Conservation (phyloP, 2,797 vertebrate genomes). For the Pteronotus mesoamericanus region DNA sequence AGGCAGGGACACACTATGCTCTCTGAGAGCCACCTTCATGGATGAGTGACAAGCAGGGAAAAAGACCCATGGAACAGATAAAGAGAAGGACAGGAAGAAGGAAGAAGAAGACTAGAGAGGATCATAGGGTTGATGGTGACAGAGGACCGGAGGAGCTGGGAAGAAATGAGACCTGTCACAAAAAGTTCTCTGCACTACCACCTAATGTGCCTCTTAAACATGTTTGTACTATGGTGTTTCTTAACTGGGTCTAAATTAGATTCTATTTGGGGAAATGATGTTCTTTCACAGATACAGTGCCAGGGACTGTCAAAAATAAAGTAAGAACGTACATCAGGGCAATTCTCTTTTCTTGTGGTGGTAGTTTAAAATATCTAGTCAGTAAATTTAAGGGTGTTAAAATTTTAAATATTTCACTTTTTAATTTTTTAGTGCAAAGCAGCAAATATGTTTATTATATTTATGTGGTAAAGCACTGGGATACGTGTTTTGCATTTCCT, state of each 20-base stretch:
- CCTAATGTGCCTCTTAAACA: neutral
- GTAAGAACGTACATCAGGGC: neutral
- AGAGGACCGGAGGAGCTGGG: neutral
- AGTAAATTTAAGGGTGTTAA: neutral
- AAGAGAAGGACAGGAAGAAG: neutral
- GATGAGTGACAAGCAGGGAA: neutral
- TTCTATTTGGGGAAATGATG: neutral
- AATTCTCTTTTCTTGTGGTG: neutral
- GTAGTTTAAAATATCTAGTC: neutral
- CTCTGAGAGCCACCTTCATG: neutral
- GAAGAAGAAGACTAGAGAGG: neutral
- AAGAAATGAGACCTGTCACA: neutral
- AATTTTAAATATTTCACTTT: neutral
- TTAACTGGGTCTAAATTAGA: neutral
- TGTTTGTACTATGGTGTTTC: neutral
- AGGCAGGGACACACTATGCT: neutral
- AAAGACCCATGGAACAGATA: neutral
- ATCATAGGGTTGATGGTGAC: neutral
- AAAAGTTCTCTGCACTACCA: neutral
- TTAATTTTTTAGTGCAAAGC: neutral
- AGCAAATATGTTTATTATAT: neutral
- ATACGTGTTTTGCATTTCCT: neutral
- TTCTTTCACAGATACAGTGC: neutral
- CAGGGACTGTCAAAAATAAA: conserved; percentile 22
- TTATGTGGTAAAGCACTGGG: neutral